phyloP scores from a whole-genome alignment of 2,888 invertebrate species.

The Meiosimyza platycephala region DNA sequence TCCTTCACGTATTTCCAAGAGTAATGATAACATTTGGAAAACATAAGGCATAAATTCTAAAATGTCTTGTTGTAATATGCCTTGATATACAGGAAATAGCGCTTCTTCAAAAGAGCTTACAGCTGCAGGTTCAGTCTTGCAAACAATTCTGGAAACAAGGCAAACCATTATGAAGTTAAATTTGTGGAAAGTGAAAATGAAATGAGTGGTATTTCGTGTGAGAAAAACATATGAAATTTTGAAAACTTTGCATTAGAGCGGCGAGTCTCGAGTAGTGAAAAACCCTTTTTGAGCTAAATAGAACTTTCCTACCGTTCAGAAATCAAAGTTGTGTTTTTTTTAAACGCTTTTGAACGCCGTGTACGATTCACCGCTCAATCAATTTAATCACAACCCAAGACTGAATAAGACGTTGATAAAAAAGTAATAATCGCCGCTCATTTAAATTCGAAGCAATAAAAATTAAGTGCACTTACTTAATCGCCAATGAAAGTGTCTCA shows the following conservation, averaged over 20 bases:
- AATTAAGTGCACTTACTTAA: constrained; percentile 73
- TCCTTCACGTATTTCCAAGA: constrained; percentile 80
- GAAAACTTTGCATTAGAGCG: too few species aligned
- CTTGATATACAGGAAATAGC: constrained; percentile 95
- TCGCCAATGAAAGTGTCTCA: constrained; percentile 90
- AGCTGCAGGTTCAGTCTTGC: constrained; percentile 81
- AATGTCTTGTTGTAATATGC: constrained; percentile 91
- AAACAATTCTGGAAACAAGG: constrained; percentile 77
- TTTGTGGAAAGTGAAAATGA: too few species aligned
- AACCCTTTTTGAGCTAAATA: too few species aligned
- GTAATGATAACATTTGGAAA: constrained; percentile 94
- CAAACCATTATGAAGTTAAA: background rate
- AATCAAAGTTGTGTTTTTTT: too few species aligned
- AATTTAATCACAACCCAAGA: too few species aligned
- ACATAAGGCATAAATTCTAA: constrained; percentile 98
- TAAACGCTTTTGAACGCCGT: too few species aligned
- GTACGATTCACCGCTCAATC: too few species aligned
- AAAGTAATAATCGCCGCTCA: background rate
- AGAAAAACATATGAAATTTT: background rate
- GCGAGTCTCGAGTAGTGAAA: too few species aligned
- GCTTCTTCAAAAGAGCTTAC: constrained; percentile 91
- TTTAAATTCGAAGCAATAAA: background rate
- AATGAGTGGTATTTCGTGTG: too few species aligned
- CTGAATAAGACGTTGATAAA: background rate
- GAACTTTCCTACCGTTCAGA: too few species aligned